Base-by-base conservation (phyloP, 2,797 vertebrate species). In the Crenuchus spilurus region DNA sequence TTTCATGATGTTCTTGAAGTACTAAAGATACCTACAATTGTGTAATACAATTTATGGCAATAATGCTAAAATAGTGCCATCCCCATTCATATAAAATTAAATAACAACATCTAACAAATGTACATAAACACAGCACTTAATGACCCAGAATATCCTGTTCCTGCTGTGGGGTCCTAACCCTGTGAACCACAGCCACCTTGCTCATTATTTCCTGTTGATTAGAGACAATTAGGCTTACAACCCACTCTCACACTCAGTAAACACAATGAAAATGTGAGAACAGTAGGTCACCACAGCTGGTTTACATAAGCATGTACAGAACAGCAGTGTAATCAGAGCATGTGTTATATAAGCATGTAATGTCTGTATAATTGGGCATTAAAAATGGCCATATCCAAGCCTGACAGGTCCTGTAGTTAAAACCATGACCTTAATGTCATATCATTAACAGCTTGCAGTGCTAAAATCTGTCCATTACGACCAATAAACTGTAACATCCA, bases 401-500 rank as follows among this genome's bases (percentile, higher is more conserved):
- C 54, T 11, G 49, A 67, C 2, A 46, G 63, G 1, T 66, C 72
- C 44, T 16, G 22, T 52, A 37, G 46, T 48, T 68, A 60, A 73
- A 78, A 73, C 61, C 67, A 22, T 49, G 18, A 49, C 20, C 10
- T 49, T 22, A 20, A 20, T 7, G n/a, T 46, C 42, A 46, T 3
- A 46, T 48, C 44, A 48, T 20, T 20, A 48, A 49, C 46, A 48
- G 7, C 18, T 3, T 67, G 69, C 66, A 66, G 65, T 72, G 54
- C 62, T 52, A 54, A 67, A 67, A 37, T 72, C 62, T 72, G 7
- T 58, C 69, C 70, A 77, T 77, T 77, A 77, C 67, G 35, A 35
- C 49, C 30, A 68, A 57, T 64, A 54, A 54, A 72, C 70, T 61
- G 54, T 67, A 7, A n/a, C 14, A 7, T 54, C 62, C 14, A 7